Base-by-base conservation (phyloP, 2,888 invertebrate species). In the Galerucella calmariensis region DNA sequence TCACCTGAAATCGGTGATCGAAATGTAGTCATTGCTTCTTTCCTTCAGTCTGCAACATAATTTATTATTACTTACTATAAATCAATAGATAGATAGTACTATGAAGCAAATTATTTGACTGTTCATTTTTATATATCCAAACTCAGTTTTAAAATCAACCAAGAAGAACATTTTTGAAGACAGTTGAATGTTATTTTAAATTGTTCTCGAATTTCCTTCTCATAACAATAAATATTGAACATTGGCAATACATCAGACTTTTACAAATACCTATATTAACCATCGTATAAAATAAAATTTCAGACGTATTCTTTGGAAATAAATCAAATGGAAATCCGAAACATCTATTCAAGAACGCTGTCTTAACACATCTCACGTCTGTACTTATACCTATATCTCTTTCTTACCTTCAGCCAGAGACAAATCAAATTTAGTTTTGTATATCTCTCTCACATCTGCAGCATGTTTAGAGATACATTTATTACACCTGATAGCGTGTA, bases 21-120 rank as follows among this genome's bases (percentile, higher is more conserved):
- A 58, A 73, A 66, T 69, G 72, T 71, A 76, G 78, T 84, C 84
- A 84, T 83, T 81, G 80, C 80, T 78, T 78, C 77, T 78, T 65
- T 67, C 72, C 69, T 51, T 75, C 67, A 59, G 63, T 75, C 81
- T 81, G 74, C 2, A 75, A 75, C 14, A 58, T 27, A 59, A 48
- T 20, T 12, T 14, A 48, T 48, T 12, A 14, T 48, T 12, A 48
- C 3, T 48, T 4, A 48, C 5, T 48, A 48, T 14, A 5, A 41
- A 41, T 41, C 35, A 41, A 41, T 41, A 41, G 35, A 35, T 5
- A 35, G 35, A 9, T 41, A 9, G 35, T 41, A 41, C 35, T 41
- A 8, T 8, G 35, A 41, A 41, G 35, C 35, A 41, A 41, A 41
- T 41, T 1, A 8, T 9, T 41, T 41, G 35, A 41, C 8, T 35